Percentiles rank a stretch among this genome's conserved stretches.
These are phyloP conservation scores for Megalops atlanticus DNA, from an alignment of 2,113 vertebrate species.

Conservation along the genomic window DNA sequence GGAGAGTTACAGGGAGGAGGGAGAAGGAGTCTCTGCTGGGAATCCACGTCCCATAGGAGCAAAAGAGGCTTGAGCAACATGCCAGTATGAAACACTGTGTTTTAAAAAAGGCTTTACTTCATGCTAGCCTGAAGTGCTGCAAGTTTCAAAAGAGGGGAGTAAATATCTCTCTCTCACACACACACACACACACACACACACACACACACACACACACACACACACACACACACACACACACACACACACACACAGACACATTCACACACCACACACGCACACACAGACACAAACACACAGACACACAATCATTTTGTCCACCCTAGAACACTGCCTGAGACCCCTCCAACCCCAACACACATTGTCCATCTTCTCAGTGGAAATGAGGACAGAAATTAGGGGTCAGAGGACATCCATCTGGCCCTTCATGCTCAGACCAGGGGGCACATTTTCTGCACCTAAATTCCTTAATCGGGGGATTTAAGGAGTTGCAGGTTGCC, in stretches of 20 bases:
- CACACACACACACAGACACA: conserved; percentile 20
- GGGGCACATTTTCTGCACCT: conserved; percentile 17
- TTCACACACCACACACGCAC: neutral
- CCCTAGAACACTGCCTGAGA: neutral
- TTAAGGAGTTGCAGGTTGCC: conserved; percentile 21
- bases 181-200: too few relatives aligned
- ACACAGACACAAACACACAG: neutral
- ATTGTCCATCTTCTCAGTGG: too few relatives aligned
- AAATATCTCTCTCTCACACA: too few relatives aligned
- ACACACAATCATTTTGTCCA: too few relatives aligned
- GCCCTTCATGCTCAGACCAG: conserved; percentile 24
- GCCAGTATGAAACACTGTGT: neutral
- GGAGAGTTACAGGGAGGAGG: neutral
- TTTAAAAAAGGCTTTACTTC: too few relatives aligned
- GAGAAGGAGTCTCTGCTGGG: neutral
- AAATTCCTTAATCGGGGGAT: conserved; percentile 36
- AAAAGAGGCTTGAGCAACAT: neutral
- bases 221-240: neutral
- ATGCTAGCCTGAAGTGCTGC: too few relatives aligned
- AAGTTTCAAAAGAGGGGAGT: too few relatives aligned
- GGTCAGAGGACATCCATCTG: conserved; percentile 27
- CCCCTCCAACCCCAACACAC: conserved; percentile 9
- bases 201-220: too few relatives aligned
- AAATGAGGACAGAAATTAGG: conserved; percentile 16
- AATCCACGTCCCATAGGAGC: neutral